Conservation (phyloP, 1,140 invertebrate species). For the Ptiloglossa arizonensis region DNA sequence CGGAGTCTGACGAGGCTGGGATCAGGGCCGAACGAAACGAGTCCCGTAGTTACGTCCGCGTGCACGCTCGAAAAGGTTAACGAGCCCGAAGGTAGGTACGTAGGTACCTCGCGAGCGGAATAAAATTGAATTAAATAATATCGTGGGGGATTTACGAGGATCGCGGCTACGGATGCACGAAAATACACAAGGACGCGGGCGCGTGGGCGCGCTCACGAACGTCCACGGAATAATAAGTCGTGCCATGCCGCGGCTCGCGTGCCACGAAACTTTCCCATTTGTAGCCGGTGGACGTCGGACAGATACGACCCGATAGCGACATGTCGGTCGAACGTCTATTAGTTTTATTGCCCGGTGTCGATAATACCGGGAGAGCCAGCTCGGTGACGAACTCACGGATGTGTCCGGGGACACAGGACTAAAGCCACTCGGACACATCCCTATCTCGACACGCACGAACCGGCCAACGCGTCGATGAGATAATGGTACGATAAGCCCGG, state of each 20-base stretch:
- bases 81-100: slow-evolving; percentile 10
- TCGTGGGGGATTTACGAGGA: slow-evolving; percentile 35
- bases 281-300: slow-evolving; percentile 55
- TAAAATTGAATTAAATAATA: slow-evolving; percentile 47
- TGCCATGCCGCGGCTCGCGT: slow-evolving; percentile 65
- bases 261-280: slow-evolving; percentile 72
- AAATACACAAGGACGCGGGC: slow-evolving; percentile 31
- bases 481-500: slow-evolving; percentile 61
- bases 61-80: slow-evolving; percentile 11
- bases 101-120: neutral
- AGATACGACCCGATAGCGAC: slow-evolving; percentile 72
- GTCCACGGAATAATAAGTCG: slow-evolving; percentile 59
- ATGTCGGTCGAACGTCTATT: slow-evolving; percentile 65
- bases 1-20: too few relatives aligned
- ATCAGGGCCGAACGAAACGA: too few relatives aligned
- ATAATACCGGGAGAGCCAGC: slow-evolving; percentile 55
- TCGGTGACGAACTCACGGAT: slow-evolving; percentile 2
- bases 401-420: slow-evolving; percentile 6
- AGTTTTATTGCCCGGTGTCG: slow-evolving; percentile 63
- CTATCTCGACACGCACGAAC: slow-evolving; percentile 61
- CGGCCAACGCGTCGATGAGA: slow-evolving; percentile 53
- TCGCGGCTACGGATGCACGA: slow-evolving; percentile 13
- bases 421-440: slow-evolving; percentile 51
- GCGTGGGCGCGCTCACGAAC: slow-evolving; percentile 15
- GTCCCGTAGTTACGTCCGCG: too few relatives aligned